Percentiles rank a stretch among this genome's conserved stretches.
These are phyloP conservation scores for Parambassis ranga DNA, from an alignment of 2,797 vertebrate species.

Conservation along the genomic window DNA sequence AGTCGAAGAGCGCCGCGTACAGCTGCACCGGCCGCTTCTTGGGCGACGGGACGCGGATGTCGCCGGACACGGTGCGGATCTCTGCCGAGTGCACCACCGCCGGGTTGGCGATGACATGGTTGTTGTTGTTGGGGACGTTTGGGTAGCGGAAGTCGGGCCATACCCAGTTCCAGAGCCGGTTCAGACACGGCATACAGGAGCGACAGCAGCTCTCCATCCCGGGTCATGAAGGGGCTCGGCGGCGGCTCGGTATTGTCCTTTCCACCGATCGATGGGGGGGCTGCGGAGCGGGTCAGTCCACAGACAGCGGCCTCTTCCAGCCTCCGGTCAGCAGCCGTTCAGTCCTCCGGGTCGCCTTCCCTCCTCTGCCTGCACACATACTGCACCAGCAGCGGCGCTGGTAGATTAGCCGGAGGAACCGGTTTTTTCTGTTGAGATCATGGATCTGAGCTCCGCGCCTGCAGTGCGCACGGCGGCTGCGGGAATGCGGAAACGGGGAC, in stretches of 20 bases:
- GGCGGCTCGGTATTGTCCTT: no score
- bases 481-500: slow-evolving; percentile 78
- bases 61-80: slow-evolving; percentile 78
- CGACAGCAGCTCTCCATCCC: slow-evolving; percentile 89
- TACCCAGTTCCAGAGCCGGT: slow-evolving; percentile 87
- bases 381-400: slow-evolving; percentile 40
- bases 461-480: slow-evolving; percentile 45
- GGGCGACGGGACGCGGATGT: slow-evolving; percentile 68
- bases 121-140: slow-evolving; percentile 28
- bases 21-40: slow-evolving; percentile 76
- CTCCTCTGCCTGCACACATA: slow-evolving; percentile 41
- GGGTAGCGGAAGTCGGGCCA: slow-evolving; percentile 80
- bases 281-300: neutral
- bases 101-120: slow-evolving; percentile 60
- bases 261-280: neutral
- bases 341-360: neutral
- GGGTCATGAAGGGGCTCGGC: slow-evolving; percentile 46
- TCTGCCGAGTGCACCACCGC: slow-evolving; percentile 48
- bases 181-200: slow-evolving; percentile 82
- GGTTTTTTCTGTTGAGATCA: slow-evolving; percentile 68
- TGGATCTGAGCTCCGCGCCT: slow-evolving; percentile 46
- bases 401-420: slow-evolving; percentile 77
- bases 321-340: slow-evolving; percentile 6
- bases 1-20: slow-evolving; percentile 86
- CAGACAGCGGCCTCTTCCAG: slow-evolving; percentile 4